Evolutionary conservation across 2,113 vertebrate species (phyloP), one percentile per base, ranked within the genome.

Genomic region (Pelecanus crispus): DNA sequence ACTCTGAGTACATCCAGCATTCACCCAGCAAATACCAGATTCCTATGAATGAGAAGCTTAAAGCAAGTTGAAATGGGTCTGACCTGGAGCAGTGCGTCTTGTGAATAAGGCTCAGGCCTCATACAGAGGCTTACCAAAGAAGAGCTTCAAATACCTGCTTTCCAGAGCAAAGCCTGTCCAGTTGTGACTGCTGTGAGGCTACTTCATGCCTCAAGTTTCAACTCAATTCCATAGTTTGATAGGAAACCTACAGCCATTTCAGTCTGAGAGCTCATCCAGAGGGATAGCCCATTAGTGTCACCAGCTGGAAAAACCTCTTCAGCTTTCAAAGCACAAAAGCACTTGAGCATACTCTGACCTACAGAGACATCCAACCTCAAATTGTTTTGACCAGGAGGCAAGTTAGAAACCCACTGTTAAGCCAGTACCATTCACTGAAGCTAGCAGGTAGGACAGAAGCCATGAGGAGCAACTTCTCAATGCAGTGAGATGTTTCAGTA

Each of bases 381-480:
- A 14, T 0, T 29, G 45, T 8, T 65, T 20, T n/a, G 36, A 59
- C 16, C 67, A 81, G 63, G 12, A 59, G 56, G n/a, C 17, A 45
- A 21, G 28, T 3, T 13, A 5, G n/a, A 45, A 61, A 7, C 14
- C 42, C 22, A 5, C 80, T 22, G 17, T 31, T 29, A 8, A 44
- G n/a, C 6, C 8, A 2, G 22, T 1, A 71, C 11, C 5, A 0
- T 2, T 29, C 47, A 7, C 31, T 3, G 9, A 49, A 65, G 42
- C 21, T 13, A 47, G 38, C 13, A 20, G 55, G 34, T 3, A 32
- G 36, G 34, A 56, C 17, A 59, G 83, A 70, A 59, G 22, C 18
- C 12, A 13, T 0, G 1, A 73, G 40, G 24, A 73, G 13, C 2
- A 10, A n/a, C 12, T 19, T 19, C 20, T 17, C 36, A 40, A 29